Evolutionary conservation across 2,113 vertebrate genomes (phyloP), one percentile per base, ranked within the genome.

Genomic region (Oriolus oriolus): DNA sequence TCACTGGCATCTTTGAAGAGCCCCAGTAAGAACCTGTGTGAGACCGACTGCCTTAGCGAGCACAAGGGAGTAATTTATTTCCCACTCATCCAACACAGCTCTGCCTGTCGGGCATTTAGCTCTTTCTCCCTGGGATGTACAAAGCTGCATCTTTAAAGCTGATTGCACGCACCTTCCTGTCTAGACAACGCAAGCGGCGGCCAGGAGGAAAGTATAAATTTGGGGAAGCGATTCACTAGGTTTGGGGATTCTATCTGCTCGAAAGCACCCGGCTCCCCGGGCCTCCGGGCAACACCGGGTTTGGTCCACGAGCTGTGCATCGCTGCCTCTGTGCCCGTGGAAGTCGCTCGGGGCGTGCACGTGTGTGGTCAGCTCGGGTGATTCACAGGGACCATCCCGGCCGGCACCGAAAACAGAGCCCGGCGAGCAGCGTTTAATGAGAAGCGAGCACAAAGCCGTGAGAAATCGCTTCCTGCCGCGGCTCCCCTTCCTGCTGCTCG

Each of bases 401-500:
- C 80, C 47, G 45, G 37, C 28, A 26, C 73, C 33, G 96, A 73
- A 95, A 97, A 90, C 91, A 61, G 95, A 89, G 77, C 77, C 57
- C 4, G 4, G 70, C 42, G 8, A 33, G 93, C 88, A 71, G 59
- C 61, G 0, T 26, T 84, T 50, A 63, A 93, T 31, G 80, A 76
- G 94, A 52, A 87, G 61, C 49, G 87, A 97, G 81, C 59, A 92
- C 94, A 92, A 73, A 97, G 97, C 94, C 53, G 60, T 95, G 95
- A 97, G 95, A 95, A 97, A 96, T 96, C 97, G 17, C 76, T 97
- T 98, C 98, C 97, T 97, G 84, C 88, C 41, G 18, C 57, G 4
- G 82, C 96, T 97, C 94, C 96, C 89, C 97, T 98, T 97, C 97
- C 97, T 97, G 97, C 97, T 87, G 89, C 77, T 66, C 69, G 16